Percentiles rank a stretch among this genome's conserved stretches.
These are phyloP conservation scores for Fragum fragum DNA, from an alignment of 2,888 invertebrate species.

Conservation along the genomic window DNA sequence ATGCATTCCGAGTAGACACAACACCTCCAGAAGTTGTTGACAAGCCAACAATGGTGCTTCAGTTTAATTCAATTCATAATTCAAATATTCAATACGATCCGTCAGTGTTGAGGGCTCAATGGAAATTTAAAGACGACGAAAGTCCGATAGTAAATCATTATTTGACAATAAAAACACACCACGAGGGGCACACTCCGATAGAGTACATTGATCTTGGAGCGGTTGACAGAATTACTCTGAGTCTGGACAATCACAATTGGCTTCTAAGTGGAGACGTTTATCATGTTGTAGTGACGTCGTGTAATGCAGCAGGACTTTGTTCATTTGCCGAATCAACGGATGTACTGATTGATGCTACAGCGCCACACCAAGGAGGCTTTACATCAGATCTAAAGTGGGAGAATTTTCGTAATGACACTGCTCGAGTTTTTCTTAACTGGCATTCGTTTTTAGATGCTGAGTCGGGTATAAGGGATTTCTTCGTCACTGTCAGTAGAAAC, in stretches of 20 bases:
- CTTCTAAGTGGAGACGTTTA: slow-evolving; percentile 63
- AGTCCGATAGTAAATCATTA: slow-evolving; percentile 54
- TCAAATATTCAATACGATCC: slow-evolving; percentile 50
- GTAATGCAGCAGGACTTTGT: slow-evolving; percentile 69
- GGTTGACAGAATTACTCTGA: slow-evolving; percentile 41
- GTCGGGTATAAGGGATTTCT: slow-evolving; percentile 57
- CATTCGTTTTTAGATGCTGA: slow-evolving; percentile 66
- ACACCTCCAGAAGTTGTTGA: slow-evolving; percentile 39
- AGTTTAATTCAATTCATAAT: not conserved
- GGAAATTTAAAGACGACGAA: slow-evolving; percentile 58
- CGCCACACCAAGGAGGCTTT: slow-evolving; percentile 70
- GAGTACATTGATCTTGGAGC: slow-evolving; percentile 50
- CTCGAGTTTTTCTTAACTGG: slow-evolving; percentile 57
- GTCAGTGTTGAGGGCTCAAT: slow-evolving; percentile 45
- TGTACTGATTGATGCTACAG: slow-evolving; percentile 68
- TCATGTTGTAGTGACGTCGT: slow-evolving; percentile 51
- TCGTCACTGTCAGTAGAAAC: slow-evolving; percentile 48
- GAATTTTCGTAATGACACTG: not conserved
- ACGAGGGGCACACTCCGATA: slow-evolving; percentile 52
- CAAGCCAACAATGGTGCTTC: slow-evolving; percentile 22
- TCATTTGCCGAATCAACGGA: slow-evolving; percentile 44
- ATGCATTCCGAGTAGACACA: slow-evolving; percentile 46
- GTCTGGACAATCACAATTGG: slow-evolving; percentile 37
- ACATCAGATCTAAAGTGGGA: slow-evolving; percentile 53
- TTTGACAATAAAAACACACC: slow-evolving; percentile 51